Evolutionary conservation across 2,113 vertebrate genomes (phyloP), one percentile per base, ranked within the genome.

Genomic region (Chlamydotis undulata): DNA sequence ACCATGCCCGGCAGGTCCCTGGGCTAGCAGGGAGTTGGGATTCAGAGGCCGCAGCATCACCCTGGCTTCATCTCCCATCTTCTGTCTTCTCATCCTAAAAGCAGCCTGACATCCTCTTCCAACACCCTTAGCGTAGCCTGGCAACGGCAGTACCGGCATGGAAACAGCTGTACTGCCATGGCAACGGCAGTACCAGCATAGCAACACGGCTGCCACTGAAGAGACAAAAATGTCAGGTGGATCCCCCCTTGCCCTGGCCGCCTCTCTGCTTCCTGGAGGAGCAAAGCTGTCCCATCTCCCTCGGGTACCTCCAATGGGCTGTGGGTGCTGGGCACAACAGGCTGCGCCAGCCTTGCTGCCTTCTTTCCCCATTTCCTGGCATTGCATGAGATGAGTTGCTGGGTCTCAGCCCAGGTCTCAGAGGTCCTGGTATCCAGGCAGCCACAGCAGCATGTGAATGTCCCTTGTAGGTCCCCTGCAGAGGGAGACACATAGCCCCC

Each of bases 141-240:
- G 95, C 94, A 96, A 97, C 91, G 1, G 93, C 63, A 15, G 74
- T 41, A 93, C 67, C 76, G 12, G 76, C 88, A 82, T 90, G 89
- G 89, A 29, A 95, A 92, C 81, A 7, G 79, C 74, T 21, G 24
- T 60, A 79, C 47, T 4, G 16, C 37, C 82, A 87, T 67, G 68
- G 59, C 26, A 82, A 82, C 77, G 4, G 92, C 25, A 1, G 25
- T n/a, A 56, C 24, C 5, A 1, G 45, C 82, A 80, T 92, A 63
- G 90, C 57, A 95, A 95, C 55, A 1, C 0, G 1, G 65, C 24
- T 52, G 47, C 57, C 19, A 7, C 26, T 9, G 21, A n/a, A 90
- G 82, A 92, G 39, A 78, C 21, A 82, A 69, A 92, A 96, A 89
- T 76, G 83, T 87, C 76, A 87, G 64, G 76, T 18, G 1, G 43